Percentiles rank a stretch among this genome's conserved stretches.
These are phyloP conservation scores for Drosophila bipectinata DNA, from an alignment of 1,140 invertebrate genomes.

Conservation along the genomic window DNA sequence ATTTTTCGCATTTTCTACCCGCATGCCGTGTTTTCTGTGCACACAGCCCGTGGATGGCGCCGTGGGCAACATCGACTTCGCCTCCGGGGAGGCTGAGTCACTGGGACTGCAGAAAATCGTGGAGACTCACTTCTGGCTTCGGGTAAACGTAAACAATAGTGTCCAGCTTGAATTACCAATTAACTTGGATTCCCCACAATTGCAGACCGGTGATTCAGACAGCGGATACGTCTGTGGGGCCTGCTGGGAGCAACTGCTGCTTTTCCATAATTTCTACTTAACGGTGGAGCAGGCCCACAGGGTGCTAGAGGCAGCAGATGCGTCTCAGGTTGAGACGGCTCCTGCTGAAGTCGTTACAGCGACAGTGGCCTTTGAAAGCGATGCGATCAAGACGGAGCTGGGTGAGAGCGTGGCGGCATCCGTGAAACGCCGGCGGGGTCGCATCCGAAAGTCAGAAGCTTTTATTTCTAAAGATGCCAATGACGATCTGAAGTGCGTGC, in stretches of 20 bases:
- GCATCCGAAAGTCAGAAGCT: conserved; percentile 49
- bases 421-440: conserved; percentile 65
- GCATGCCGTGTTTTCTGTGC: conserved; percentile 55
- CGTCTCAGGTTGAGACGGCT: background rate
- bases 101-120: conserved; percentile 51
- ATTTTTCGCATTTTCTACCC: conserved; percentile 11
- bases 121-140: conserved; percentile 67
- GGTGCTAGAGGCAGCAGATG: background rate
- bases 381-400: conserved; percentile 18
- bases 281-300: conserved; percentile 59
- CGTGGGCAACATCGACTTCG: conserved; percentile 49
- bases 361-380: background rate
- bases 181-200: background rate
- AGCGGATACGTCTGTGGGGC: conserved; percentile 48
- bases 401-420: conserved; percentile 56
- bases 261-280: conserved; percentile 66
- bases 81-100: conserved; percentile 44
- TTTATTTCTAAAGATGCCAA: conserved; percentile 26
- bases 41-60: conserved; percentile 27
- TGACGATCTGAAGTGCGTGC: conserved; percentile 53
- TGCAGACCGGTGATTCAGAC: conserved; percentile 28
- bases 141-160: conserved; percentile 37
- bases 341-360: conserved; percentile 1
- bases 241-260: conserved; percentile 61
- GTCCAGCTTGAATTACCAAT: background rate